Evolutionary conservation across 2,888 invertebrate species (phyloP).

Genomic region (Caenorhabditis imperialis): DNA sequence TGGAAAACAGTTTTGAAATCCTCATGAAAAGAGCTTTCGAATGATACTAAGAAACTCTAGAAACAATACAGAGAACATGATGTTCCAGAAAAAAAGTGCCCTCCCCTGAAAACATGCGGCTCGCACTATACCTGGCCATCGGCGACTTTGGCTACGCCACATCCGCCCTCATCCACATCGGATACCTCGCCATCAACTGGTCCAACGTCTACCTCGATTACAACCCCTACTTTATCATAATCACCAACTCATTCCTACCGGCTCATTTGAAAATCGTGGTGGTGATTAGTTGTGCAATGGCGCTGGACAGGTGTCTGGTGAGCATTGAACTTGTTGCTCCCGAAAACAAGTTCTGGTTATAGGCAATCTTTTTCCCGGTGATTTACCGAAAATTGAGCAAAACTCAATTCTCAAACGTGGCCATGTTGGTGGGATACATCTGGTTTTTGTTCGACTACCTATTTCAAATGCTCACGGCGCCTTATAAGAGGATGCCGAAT

Average conservation of each 20-base stretch:
- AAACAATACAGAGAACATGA: no score
- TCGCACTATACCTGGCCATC: conserved; percentile 42
- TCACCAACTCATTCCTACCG: conserved; percentile 45
- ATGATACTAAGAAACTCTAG: no score
- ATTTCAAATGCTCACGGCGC: conserved; percentile 39
- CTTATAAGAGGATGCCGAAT: conserved; percentile 32
- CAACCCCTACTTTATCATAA: conserved; percentile 39
- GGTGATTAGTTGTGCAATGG: conserved; percentile 47
- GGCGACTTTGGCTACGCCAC: conserved; percentile 43
- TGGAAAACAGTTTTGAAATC: no score
- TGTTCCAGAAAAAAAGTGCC: conserved; percentile 43
- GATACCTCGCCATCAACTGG: conserved; percentile 40
- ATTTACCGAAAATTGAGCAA: conserved; percentile 40
- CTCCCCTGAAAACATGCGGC: conserved; percentile 33
- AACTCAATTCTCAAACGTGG: conserved; percentile 29
- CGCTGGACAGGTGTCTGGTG: conserved; percentile 40
- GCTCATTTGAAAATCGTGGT: conserved; percentile 42
- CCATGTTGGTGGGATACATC: conserved; percentile 12
- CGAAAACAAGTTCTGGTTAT: neutral
- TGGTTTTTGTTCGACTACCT: conserved; percentile 48
- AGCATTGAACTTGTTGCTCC: neutral
- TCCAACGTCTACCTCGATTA: conserved; percentile 41
- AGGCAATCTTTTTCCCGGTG: conserved; percentile 45
- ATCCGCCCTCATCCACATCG: conserved; percentile 35
- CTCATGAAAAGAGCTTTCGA: no score